Evolutionary conservation across 2,113 vertebrate genomes (phyloP).

Genomic region (Cryptotis parvus): DNA sequence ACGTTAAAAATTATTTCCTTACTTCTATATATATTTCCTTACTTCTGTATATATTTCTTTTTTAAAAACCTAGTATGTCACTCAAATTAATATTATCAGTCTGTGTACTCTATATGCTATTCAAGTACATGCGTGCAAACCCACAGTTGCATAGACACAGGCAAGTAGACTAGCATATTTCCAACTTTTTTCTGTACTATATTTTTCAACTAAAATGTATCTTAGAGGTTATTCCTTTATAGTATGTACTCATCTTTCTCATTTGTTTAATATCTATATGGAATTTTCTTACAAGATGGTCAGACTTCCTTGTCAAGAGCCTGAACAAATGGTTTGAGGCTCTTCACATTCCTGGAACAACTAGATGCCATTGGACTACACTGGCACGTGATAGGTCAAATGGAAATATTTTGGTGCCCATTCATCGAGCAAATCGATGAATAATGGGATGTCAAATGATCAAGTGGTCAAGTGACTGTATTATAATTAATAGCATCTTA

Average conservation of each 20-base stretch:
- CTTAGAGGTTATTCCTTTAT: background rate
- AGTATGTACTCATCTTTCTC: background rate
- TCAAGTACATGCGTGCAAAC: background rate
- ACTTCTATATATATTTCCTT: too few species aligned
- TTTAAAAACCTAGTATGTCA: background rate
- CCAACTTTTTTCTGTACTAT: background rate
- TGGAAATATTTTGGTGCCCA: too few species aligned
- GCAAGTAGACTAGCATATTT: background rate
- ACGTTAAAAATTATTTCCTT: too few species aligned
- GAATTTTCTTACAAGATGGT: background rate
- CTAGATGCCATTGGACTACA: too few species aligned
- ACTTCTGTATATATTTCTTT: background rate
- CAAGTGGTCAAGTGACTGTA: too few species aligned
- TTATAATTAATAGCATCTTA: background rate
- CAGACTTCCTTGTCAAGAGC: too few species aligned
- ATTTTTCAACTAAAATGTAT: background rate
- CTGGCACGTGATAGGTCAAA: too few species aligned
- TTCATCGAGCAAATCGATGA: too few species aligned
- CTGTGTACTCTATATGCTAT: background rate
- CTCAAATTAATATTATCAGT: background rate
- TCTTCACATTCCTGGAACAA: too few species aligned
- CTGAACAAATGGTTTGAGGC: too few species aligned
- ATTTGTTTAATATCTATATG: background rate
- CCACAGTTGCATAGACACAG: background rate
- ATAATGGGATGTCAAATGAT: too few species aligned